Base-by-base conservation (phyloP, 2,888 invertebrate genomes). In the Chaetogeoica ovagalla region DNA sequence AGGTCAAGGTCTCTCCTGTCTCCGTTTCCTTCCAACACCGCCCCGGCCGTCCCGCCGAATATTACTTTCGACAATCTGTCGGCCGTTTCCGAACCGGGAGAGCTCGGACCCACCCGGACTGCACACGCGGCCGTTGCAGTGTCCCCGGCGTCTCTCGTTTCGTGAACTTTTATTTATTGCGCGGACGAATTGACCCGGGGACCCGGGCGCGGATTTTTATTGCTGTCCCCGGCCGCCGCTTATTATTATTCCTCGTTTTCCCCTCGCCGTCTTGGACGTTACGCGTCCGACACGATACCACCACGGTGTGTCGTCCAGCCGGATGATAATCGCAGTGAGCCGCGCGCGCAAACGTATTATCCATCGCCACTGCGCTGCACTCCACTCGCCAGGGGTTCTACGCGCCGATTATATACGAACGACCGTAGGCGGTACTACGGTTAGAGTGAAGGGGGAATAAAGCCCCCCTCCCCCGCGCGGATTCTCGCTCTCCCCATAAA, bases 1-100 rank as follows among this genome's bases (percentile, higher is more conserved):
- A 57, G 79, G 79, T 71, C 77, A 77, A 77, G 69, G 77, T 69
- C 62, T 30, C 59, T 37, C 52, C 39, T 39, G 7, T 39, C 39
- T 43, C 43, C 43, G 43, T 48, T 13, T 48, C 48, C 11, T 11
- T 13, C 48, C 13, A 70, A 57, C 39, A 21, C 19, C 74, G 74
- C 57, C 65, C n/a, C n/a, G n/a, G 57, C 62, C 39, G 65, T 57
- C 65, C 52, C 39, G 39, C 55, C 55, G 69, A 79, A 77, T 62
- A 69, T 69, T 55, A 62, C 62, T 70, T 70, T 79, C 77, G 69
- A 79, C 77, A 79, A 79, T 79, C 77, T 79, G 77, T 70, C 77
- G 69, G 39, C 70, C 77, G 77, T 71, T 79, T 79, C 77, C 77
- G 70, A 21, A 59, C 62, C 62, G 39, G 21, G 62, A 9, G n/a